Evolutionary conservation across 1,140 invertebrate species (phyloP).

Genomic region (Drosophila nasuta): DNA sequence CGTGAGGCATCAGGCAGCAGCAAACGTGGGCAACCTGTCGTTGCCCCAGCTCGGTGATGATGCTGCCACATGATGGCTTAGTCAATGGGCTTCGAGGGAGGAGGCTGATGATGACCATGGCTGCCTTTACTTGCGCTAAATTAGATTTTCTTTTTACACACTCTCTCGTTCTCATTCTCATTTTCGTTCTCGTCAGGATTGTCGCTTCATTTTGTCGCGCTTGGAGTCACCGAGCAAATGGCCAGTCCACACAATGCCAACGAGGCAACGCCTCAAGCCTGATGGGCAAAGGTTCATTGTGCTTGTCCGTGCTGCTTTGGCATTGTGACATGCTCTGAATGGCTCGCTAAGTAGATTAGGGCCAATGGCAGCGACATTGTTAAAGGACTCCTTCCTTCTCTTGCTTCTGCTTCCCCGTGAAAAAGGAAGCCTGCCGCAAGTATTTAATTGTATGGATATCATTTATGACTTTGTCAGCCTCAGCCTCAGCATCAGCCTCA

Average conservation of each 20-base stretch:
- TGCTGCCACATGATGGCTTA: constrained; percentile 17
- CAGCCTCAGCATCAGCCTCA: constrained; percentile 29
- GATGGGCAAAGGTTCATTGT: constrained; percentile 61
- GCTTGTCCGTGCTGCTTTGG: constrained; percentile 32
- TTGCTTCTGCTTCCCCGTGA: not conserved
- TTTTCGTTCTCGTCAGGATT: constrained; percentile 49
- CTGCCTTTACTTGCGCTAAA: constrained; percentile 73
- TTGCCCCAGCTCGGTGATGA: constrained; percentile 7
- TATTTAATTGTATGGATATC: constrained; percentile 64
- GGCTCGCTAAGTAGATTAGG: constrained; percentile 76
- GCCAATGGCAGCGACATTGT: constrained; percentile 68
- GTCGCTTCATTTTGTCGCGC: constrained; percentile 73
- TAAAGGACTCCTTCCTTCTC: constrained; percentile 4
- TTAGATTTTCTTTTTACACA: constrained; percentile 72
- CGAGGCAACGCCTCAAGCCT: constrained; percentile 23
- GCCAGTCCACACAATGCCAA: constrained; percentile 33
- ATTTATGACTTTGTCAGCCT: constrained; percentile 41
- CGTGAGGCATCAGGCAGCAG: not conserved
- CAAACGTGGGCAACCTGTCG: not conserved
- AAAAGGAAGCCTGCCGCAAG: constrained; percentile 34
- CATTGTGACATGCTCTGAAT: constrained; percentile 70
- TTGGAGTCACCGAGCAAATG: constrained; percentile 58
- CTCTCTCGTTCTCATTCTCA: constrained; percentile 36
- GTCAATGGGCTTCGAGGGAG: constrained; percentile 25
- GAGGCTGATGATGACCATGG: constrained; percentile 33